A percentile compares a stretch with the other conserved stretches of the same genome.
phyloP scores from a whole-genome alignment of 2,797 vertebrate genomes.

The Chrysolophus pictus region DNA sequence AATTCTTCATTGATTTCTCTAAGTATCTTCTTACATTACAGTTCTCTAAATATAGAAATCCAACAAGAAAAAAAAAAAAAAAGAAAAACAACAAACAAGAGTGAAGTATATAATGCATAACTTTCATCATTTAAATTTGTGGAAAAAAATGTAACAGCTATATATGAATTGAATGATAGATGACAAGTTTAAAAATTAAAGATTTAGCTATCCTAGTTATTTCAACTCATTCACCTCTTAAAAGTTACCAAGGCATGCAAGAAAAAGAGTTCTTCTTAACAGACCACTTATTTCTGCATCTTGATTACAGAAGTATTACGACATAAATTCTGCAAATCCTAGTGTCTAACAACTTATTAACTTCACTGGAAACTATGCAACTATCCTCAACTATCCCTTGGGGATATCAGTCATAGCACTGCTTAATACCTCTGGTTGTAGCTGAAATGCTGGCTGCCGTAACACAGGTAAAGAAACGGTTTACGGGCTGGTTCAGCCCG shows the following conservation, averaged over 20 bases:
- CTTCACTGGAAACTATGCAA: background rate
- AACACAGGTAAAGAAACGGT: background rate
- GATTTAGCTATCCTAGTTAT: background rate
- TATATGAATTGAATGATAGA: background rate
- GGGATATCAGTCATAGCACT: background rate
- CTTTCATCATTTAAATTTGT: background rate
- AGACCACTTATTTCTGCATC: background rate
- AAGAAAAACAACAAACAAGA: background rate
- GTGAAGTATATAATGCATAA: background rate
- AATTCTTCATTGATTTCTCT: background rate
- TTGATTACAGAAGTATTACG: background rate
- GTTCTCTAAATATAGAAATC: background rate
- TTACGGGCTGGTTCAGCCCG: too few species aligned
- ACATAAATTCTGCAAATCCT: background rate
- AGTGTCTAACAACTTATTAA: background rate
- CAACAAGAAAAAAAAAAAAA: background rate
- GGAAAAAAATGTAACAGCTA: background rate
- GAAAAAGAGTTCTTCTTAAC: background rate
- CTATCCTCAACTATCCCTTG: too few species aligned
- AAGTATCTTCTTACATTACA: background rate
- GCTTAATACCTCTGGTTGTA: background rate
- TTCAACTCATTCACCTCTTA: background rate
- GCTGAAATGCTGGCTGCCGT: background rate
- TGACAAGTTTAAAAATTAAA: background rate
- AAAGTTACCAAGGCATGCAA: background rate